Base-by-base conservation (phyloP, 2,113 vertebrate genomes). In the Toxostoma redivivum region DNA sequence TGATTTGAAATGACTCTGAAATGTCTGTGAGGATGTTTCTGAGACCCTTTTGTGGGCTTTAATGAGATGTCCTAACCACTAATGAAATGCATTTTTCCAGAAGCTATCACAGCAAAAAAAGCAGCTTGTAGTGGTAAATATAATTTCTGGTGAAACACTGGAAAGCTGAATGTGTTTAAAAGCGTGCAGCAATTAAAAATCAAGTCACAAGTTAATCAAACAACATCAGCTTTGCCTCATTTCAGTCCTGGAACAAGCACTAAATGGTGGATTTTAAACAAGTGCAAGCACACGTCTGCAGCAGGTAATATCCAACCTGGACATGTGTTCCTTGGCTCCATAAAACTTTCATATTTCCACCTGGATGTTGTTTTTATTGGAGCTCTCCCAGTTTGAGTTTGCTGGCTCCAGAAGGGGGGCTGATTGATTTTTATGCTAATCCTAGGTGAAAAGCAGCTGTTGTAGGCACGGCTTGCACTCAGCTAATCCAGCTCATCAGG, bases 351-450 rank as follows among this genome's bases (percentile, higher is more conserved):
- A 0, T 3, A 1, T 57, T 92, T 65, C 86, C 58, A 64, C 54
- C 45, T 22, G 48, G 19, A 2, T 45, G 62, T 47, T 82, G 74
- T 51, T 82, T 81, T 65, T 5, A 4, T n/a, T 80, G 86, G 80
- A 77, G 54, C 40, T 23, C 57, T 81, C 53, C 18, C 13, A 33
- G 74, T 17, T 40, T 7, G 69, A 30, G 48, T n/a, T 15, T 65
- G 53, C 82, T 67, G 33, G 35, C 82, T 77, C 42, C 35, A 1
- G 47, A 22, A 71, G 64, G 62, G 66, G 76, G 13, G 58, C 91
- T 65, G 89, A 91, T 78, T 66, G 96, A 91, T 95, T 96, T 91
- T 86, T 40, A 73, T 91, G 94, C 76, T 86, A 94, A 94, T 96
- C 83, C 66, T 28, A 11, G 87, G 66, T 86, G 93, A 91, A 92